Base-by-base conservation (phyloP, 2,888 invertebrate genomes). In the Colostygia pectinataria region DNA sequence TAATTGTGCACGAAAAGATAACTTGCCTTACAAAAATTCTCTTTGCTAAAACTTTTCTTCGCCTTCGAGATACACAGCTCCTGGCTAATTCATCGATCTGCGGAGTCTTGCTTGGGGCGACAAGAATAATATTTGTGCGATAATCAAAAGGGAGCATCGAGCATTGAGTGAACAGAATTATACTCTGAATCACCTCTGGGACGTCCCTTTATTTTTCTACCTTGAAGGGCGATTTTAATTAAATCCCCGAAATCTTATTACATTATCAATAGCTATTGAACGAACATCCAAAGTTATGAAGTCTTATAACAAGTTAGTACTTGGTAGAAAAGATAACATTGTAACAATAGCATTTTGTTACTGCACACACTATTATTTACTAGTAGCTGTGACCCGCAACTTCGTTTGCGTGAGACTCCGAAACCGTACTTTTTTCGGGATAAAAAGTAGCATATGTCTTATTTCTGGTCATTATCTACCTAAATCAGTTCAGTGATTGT, bases 101-200 rank as follows among this genome's bases (percentile, higher is more conserved):
- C 6, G 20, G 20, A 6, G 5, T 20, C 20, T 10, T 8, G n/a
- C 28, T 29, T 33, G 29, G 53, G 55, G 42, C 15, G 45, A 42
- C 29, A 32, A 23, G 42, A 51, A 53, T 55, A 55, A 58, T 58
- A 55, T 58, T 58, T 55, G 55, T 18, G 42, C 42, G 36, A 51
- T 48, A 53, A 58, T 55, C 45, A 53, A n/a, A 55, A 48, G 47
- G 57, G 50, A 39, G 44, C 40, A 41, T 49, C 50, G 50, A 25
- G 54, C 52, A 54, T 52, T 52, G 50, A 42, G 33, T 41, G 53
- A 57, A 54, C 46, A 40, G 31, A 49, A 53, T 49, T 53, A 41
- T 39, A 41, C 42, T 42, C 37, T 7, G 43, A 41, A 45, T 52
- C 52, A 55, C 57, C 52, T 49, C 20, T n/a, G 48, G 41, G 49